phyloP scores from a whole-genome alignment of 2,797 vertebrate species.

The Vireo griseus region DNA sequence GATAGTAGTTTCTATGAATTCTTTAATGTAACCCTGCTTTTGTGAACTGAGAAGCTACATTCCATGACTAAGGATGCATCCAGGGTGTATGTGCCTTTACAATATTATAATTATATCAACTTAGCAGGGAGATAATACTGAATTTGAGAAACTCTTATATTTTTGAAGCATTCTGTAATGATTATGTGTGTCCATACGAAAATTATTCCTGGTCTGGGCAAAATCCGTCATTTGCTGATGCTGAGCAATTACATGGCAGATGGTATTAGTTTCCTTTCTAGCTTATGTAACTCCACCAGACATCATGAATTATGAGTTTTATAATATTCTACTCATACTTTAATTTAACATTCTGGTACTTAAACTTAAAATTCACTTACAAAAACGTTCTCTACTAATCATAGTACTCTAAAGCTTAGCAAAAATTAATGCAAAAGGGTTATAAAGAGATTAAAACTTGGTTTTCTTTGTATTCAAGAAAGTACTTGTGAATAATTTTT shows the following conservation, averaged over 20 bases:
- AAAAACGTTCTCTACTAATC: not conserved
- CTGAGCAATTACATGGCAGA: not conserved
- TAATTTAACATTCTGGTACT: not conserved
- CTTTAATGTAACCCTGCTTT: not conserved
- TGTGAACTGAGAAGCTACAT: not conserved
- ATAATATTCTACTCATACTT: not conserved
- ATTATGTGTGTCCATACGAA: not conserved
- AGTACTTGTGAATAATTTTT: not conserved
- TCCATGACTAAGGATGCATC: not conserved
- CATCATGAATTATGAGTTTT: not conserved
- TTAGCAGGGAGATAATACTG: not conserved
- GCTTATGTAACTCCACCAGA: not conserved
- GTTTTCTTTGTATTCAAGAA: not conserved
- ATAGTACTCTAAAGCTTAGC: not conserved
- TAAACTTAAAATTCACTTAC: slow-evolving; percentile 26
- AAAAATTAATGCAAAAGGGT: not conserved
- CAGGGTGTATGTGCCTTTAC: not conserved
- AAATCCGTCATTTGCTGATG: not conserved
- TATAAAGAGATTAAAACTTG: slow-evolving; percentile 17
- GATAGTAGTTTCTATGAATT: not conserved
- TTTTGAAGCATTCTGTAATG: not conserved
- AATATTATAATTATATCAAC: not conserved
- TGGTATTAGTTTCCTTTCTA: not conserved
- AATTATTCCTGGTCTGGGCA: not conserved
- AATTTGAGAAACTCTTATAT: not conserved